Percentiles rank a stretch among this genome's conserved stretches.
Evolutionary conservation across 1,140 invertebrate species (phyloP).

Genomic region (Hydropsyche tenuis): DNA sequence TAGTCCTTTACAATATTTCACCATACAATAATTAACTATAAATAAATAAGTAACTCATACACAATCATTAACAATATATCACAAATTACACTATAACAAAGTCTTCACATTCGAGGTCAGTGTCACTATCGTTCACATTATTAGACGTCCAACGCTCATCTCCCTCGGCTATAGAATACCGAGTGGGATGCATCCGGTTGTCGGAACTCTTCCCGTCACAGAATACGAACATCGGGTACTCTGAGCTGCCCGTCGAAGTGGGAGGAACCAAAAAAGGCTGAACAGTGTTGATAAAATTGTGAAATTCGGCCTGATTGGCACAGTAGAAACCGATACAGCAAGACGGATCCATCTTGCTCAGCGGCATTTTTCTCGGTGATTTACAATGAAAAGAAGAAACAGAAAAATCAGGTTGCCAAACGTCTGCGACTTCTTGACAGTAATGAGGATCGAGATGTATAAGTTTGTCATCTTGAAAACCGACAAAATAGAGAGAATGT

Average conservation of each 20-base stretch:
- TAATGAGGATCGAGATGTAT: constrained; percentile 94
- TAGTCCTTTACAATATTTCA: background rate
- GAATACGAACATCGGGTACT: constrained; percentile 84
- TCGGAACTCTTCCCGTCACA: constrained; percentile 72
- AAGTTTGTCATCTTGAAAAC: constrained; percentile 89
- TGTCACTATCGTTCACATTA: constrained; percentile 66
- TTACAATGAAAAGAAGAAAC: constrained; percentile 84
- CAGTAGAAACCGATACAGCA: constrained; percentile 93
- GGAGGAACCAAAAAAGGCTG: constrained; percentile 66
- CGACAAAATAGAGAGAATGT: constrained; percentile 91
- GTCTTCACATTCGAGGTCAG: constrained; percentile 74
- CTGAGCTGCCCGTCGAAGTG: constrained; percentile 66
- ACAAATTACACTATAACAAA: constrained; percentile 64
- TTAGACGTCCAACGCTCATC: constrained; percentile 59
- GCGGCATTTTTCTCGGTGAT: constrained; percentile 84
- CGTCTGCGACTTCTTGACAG: constrained; percentile 88
- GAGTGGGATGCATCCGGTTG: constrained; percentile 63
- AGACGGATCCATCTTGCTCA: constrained; percentile 91
- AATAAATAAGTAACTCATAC: constrained; percentile 18
- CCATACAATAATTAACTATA: background rate
- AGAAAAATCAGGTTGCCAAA: constrained; percentile 74
- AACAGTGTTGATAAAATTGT: constrained; percentile 74
- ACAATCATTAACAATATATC: background rate
- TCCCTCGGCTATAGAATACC: constrained; percentile 64
- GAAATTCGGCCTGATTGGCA: constrained; percentile 76